Conservation (phyloP, 2,888 invertebrate species). For the Campopleginae sp. region DNA sequence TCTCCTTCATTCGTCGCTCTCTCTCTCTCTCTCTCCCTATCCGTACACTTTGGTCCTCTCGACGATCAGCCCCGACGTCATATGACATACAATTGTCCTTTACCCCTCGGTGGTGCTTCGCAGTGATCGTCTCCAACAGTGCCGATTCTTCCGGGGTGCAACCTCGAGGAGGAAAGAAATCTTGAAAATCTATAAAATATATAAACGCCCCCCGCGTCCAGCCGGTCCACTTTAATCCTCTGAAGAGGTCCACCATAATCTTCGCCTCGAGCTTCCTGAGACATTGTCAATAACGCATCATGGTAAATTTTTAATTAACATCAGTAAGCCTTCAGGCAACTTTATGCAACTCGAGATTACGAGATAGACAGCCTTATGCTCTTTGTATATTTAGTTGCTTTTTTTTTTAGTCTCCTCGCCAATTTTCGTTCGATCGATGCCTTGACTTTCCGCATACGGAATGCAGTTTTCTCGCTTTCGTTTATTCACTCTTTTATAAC, state of each 20-base stretch:
- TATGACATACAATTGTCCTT: slow-evolving; percentile 1
- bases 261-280: slow-evolving; percentile 18
- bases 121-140: slow-evolving; percentile 79
- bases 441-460: background rate
- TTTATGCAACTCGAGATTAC: slow-evolving; percentile 10
- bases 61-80: slow-evolving; percentile 24
- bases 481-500: background rate
- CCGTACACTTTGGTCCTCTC: slow-evolving; percentile 42
- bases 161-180: slow-evolving; percentile 62
- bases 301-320: slow-evolving; percentile 36
- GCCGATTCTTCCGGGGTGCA: slow-evolving; percentile 73
- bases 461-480: background rate
- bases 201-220: background rate
- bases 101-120: slow-evolving; percentile 76
- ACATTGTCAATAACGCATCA: slow-evolving; percentile 31
- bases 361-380: slow-evolving; percentile 2
- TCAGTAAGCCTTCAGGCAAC: slow-evolving; percentile 7
- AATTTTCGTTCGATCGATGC: background rate
- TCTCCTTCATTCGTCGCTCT: slow-evolving; percentile 32
- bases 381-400: background rate
- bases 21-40: slow-evolving; percentile 39
- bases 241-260: slow-evolving; percentile 24
- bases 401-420: background rate
- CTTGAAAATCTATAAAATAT: slow-evolving; percentile 36
- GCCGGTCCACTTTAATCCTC: background rate